Conservation (phyloP, 53 echinoderm and acorn worm species). For the Astropecten irregularis region DNA sequence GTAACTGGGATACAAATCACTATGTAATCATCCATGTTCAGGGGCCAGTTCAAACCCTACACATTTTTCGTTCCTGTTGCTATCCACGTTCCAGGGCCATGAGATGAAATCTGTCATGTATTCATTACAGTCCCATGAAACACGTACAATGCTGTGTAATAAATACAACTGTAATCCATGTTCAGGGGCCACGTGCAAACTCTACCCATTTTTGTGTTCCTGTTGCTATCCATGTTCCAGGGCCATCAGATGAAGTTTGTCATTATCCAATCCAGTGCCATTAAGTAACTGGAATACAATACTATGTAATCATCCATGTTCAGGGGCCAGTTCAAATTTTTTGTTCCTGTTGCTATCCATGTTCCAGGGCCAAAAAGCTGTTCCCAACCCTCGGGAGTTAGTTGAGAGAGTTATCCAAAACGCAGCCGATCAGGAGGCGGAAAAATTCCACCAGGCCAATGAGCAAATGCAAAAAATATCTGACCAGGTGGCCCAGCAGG, state of each 20-base stretch:
- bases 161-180: neutral
- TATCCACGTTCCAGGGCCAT: constrained; percentile 8
- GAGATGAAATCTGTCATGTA: no score
- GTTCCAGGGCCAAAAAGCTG: constrained; percentile 22
- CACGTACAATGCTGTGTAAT: no score
- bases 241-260: neutral
- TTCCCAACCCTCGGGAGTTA: neutral
- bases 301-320: neutral
- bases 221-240: neutral
- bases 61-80: no score
- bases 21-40: neutral
- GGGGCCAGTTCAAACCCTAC: neutral
- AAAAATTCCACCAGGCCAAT: constrained; percentile 14
- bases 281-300: no score
- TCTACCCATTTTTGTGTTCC: no score
- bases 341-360: constrained; percentile 20
- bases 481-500: neutral
- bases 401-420: neutral
- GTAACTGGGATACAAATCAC: no score
- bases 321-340: neutral
- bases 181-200: neutral
- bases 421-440: constrained; percentile 16
- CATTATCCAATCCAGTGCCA: no score
- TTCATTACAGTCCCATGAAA: no score
- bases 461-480: neutral